Percentiles rank a stretch among this genome's conserved stretches.
These are phyloP conservation scores for Octomys mimax DNA, from an alignment of 2,797 vertebrate species.

Conservation along the genomic window DNA sequence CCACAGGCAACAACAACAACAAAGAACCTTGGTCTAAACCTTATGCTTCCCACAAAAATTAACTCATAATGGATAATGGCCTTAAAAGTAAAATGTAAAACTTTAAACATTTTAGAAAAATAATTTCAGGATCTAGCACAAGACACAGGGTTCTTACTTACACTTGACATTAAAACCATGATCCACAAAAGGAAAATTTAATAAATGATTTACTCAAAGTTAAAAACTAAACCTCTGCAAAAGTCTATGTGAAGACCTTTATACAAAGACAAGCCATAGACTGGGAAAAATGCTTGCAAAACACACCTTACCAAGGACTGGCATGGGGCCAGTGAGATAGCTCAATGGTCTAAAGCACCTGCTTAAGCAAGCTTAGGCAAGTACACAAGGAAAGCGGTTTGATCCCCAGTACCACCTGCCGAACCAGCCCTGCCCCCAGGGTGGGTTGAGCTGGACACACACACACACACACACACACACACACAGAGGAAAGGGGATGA, in stretches of 20 bases:
- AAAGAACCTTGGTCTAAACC: constrained; percentile 20
- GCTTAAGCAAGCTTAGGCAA: no score
- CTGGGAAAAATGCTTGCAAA: not conserved
- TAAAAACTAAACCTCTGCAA: not conserved
- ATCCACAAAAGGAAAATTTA: constrained; percentile 4
- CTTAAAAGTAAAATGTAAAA: constrained; percentile 3
- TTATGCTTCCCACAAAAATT: not conserved
- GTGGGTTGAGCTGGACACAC: no score
- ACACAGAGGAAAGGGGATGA: no score
- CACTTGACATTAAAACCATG: not conserved
- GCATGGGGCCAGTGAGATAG: no score
- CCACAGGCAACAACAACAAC: not conserved
- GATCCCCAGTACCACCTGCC: no score
- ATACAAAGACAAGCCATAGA: not conserved
- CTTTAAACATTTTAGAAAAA: not conserved
- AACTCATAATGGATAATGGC: not conserved
- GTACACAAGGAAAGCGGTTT: no score
- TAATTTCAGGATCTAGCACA: not conserved
- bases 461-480: no score
- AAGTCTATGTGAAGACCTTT: not conserved
- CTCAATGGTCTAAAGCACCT: no score
- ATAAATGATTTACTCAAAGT: not conserved
- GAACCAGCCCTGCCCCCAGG: no score
- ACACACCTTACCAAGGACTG: not conserved
- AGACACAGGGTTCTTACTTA: not conserved